Base-by-base conservation (phyloP, 2,888 invertebrate species). In the Eledone cirrhosa region DNA sequence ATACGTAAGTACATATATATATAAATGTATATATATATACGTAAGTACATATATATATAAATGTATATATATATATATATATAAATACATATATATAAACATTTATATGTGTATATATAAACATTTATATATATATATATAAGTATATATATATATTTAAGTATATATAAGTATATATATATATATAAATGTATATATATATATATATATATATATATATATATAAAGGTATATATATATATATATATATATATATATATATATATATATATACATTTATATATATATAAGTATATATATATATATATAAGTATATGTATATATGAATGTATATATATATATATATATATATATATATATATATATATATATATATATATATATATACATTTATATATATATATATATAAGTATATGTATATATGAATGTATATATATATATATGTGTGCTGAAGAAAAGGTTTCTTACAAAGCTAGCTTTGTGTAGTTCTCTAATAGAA, bases 81-180 rank as follows among this genome's bases (percentile, higher is more conserved):
- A n/a, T n/a, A n/a, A n/a, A n/a, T n/a, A n/a, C n/a, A n/a, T n/a
- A n/a, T n/a, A n/a, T n/a, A n/a, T n/a, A n/a, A n/a, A n/a, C 53
- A 3, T 5, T 53, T n/a, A 13, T 59, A 59, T 11, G 3, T 59
- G 4, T 59, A 11, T 59, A 59, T 59, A 59, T 59, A 59, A n/a
- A 59, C n/a, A 59, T 59, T n/a, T 59, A 59, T 59, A 59, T 59
- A 11, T 59, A 59, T 59, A 59, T 59, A 59, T 59, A 59, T 59
- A 59, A n/a, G 11, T 59, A 11, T 59, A 59, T 59, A 11, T 59
- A 59, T 59, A 59, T 59, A 59, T 59, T 4, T 3, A 59, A n/a
- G 11, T 3, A 59, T 63, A 63, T 63, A 63, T 63, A 63, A 24
- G 24, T 16, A 63, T 63, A 63, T 63, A 14, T 63, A 63, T 16